Evolutionary conservation across 2,888 invertebrate species (phyloP), one percentile per base, ranked within the genome.

Genomic region (Harpalus rubripes): DNA sequence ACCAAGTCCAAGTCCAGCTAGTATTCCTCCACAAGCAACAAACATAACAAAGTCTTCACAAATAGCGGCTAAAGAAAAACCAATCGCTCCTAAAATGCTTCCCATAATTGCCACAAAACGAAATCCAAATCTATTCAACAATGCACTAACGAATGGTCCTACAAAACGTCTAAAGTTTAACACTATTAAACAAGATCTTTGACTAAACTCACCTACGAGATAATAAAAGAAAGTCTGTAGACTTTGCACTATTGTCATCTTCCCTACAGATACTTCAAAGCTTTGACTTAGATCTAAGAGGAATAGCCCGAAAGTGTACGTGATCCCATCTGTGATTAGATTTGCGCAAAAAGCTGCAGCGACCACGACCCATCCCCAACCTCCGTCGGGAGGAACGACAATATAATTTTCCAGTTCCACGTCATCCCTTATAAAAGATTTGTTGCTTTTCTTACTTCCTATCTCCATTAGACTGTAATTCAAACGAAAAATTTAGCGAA

Each of bases 1-100:
- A 81, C 98, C 98, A 89, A 98, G 96, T 2, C 99, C 99, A 88
- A 98, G 95, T 85, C 99, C 97, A 94, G 41, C 41, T 41, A 74
- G 1, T 41, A 84, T 32, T 8, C 84, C 84, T 26, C 22, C 58
- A 32, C 26, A 7, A 4, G 32, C 7, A 22, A 78, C 7, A 56
- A 84, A 84, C 8, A 76, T 18, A 3, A 52, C 1, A 56, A 79
- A 44, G 52, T 79, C 16, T 3, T 58, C 8, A 39, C 84, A 78
- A 32, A 84, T 26, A 12, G 78, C 39, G 52, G 39, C 16, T 8
- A 79, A 8, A 16, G 39, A 65, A 84, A 26, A 84, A 52, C 78
- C 79, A 39, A 56, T 5, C 0, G 87, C 81, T 4, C 88, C 86
- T n/a, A 89, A 16, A 0, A 89, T 0, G n/a, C 89, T 89, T 26